Conservation (phyloP, 2,888 invertebrate genomes). For the Coleophora deauratella region DNA sequence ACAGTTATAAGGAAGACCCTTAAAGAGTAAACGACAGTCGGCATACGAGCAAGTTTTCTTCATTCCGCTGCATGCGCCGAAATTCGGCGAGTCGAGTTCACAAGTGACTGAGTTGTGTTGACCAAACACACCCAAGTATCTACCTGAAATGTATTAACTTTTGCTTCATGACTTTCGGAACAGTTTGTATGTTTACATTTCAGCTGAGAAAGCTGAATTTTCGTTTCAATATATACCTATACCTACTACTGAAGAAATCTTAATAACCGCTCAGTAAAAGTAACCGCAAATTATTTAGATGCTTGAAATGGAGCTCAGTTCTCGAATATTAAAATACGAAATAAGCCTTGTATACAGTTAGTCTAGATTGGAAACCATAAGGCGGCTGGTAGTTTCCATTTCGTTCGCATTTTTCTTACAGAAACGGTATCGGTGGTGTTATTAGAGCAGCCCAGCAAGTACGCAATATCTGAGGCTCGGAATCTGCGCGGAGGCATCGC, state of each 20-base stretch:
- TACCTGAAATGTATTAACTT: too few species aligned
- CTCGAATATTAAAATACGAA: constrained; percentile 36
- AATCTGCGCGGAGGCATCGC: constrained; percentile 33
- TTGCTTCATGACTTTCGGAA: too few species aligned
- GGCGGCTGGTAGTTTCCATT: constrained; percentile 55
- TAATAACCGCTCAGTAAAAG: background rate
- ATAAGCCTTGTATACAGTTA: constrained; percentile 37
- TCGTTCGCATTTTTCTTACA: constrained; percentile 64
- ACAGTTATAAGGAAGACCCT: constrained; percentile 14
- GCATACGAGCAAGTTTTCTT: constrained; percentile 19
- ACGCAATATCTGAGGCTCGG: constrained; percentile 63
- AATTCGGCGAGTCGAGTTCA: constrained; percentile 15
- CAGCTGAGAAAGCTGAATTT: too few species aligned
- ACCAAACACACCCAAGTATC: too few species aligned
- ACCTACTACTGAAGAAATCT: too few species aligned
- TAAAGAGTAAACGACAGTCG: background rate
- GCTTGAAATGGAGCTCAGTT: constrained; percentile 4
- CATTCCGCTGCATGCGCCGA: constrained; percentile 13
- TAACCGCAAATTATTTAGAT: constrained; percentile 1
- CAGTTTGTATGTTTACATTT: too few species aligned
- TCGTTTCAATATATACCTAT: too few species aligned
- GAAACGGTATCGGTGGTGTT: constrained; percentile 63
- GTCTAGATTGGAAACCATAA: constrained; percentile 56
- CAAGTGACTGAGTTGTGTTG: too few species aligned
- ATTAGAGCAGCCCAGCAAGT: constrained; percentile 69